Evolutionary conservation across 2,888 invertebrate genomes (phyloP), one percentile per base, ranked within the genome.

Genomic region (Agrenia bidenticulata): DNA sequence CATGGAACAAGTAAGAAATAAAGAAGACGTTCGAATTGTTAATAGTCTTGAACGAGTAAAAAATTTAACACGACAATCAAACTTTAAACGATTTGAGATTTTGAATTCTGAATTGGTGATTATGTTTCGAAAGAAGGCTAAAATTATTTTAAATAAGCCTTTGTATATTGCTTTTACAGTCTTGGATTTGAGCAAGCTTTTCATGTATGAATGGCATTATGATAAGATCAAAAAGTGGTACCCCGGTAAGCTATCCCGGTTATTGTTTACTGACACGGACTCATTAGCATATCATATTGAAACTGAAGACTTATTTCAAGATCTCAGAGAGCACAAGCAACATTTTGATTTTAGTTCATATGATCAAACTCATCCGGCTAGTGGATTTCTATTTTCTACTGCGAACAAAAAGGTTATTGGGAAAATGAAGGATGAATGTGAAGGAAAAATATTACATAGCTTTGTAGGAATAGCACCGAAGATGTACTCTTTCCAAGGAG

Each of bases 381-480:
- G 32, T 32, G 32, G 32, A 7, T 5, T 15, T 2, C 39, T 63
- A 2, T 69, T 63, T 21, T 61, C 63, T 15, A 9, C 9, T 2
- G n/a, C 41, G 27, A 73, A 76, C 57, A 71, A 73, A 54, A 76
- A 76, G 53, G 63, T 65, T 2, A 19, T 75, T 0, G 75, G 76
- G 0, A 73, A 73, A 45, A 69, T 76, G 67, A 77, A 77, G 58
- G 77, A 78, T 54, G 76, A 77, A 57, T 61, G 50, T 7, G 56
- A 60, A 13, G 70, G 69, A 1, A 50, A 55, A 27, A 64, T 68
- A 24, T 62, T 73, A 32, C 32, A 63, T 0, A 69, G 74, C 41
- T 77, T 75, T 64, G 64, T 73, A 1, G 75, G 77, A 11, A 58
- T 77, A 5, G 64, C 60, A 15, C 63, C 70, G 21, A 70, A 70